phyloP scores from a whole-genome alignment of 2,888 invertebrate genomes.

The Willowsia nigromaculata region DNA sequence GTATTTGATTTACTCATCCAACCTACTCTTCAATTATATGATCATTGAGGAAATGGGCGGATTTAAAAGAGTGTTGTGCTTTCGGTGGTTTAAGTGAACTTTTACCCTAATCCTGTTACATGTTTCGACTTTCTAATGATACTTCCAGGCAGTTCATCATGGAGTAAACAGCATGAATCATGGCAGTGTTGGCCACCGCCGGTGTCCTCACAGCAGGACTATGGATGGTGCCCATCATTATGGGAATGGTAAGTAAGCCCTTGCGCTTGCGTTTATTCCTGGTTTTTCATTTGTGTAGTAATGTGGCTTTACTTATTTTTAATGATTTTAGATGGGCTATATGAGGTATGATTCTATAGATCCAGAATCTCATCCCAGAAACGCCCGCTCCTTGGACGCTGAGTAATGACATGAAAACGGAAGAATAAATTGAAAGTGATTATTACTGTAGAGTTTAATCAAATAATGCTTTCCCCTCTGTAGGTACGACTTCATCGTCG shows the following conservation, averaged over 20 bases:
- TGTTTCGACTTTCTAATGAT: background rate
- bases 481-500: constrained; percentile 89
- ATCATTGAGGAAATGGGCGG: too few species aligned
- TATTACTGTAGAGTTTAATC: background rate
- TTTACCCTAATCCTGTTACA: background rate
- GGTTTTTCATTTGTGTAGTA: too few species aligned
- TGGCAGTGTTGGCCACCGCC: constrained; percentile 80
- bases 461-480: background rate
- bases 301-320: too few species aligned
- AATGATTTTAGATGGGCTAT: too few species aligned
- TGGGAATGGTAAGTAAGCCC: too few species aligned
- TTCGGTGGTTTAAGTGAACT: background rate
- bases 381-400: constrained; percentile 85
- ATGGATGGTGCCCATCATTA: constrained; percentile 91
- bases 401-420: constrained; percentile 82
- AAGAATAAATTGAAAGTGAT: background rate
- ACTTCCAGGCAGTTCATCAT: constrained; percentile 54
- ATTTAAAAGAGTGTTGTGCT: too few species aligned
- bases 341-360: constrained; percentile 92
- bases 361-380: constrained; percentile 89
- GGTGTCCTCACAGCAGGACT: constrained; percentile 85
- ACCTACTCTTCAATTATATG: too few species aligned
- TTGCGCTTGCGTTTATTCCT: too few species aligned
- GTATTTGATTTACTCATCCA: too few species aligned
- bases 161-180: constrained; percentile 73